Percentiles rank a stretch among this genome's conserved stretches.
phyloP scores from a whole-genome alignment of 2,888 invertebrate species.

The Polylopha cassiicola region DNA sequence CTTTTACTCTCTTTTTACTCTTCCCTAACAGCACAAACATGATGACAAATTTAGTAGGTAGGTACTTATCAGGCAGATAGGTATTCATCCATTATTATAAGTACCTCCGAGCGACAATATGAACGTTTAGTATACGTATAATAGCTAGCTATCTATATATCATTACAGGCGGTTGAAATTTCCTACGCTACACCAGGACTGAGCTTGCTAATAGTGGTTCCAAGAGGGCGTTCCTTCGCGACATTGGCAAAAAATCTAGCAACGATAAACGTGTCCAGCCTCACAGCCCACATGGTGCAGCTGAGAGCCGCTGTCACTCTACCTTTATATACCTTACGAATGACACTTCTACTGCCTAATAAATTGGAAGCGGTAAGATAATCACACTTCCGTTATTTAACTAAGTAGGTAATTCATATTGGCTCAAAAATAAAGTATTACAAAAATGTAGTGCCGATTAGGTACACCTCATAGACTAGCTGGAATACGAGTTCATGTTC shows the following conservation, averaged over 20 bases:
- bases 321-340: slow-evolving; percentile 66
- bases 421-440: no score
- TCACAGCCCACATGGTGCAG: slow-evolving; percentile 38
- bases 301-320: slow-evolving; percentile 52
- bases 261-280: slow-evolving; percentile 33
- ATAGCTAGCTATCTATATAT: slow-evolving; percentile 1
- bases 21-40: no score
- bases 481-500: no score
- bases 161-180: slow-evolving; percentile 61
- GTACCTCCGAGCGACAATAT: no score
- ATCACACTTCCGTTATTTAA: no score
- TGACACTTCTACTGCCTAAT: slow-evolving; percentile 62
- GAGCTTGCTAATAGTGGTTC: slow-evolving; percentile 54
- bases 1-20: no score
- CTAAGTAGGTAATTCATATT: no score
- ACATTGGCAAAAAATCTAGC: slow-evolving; percentile 36
- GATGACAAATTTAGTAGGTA: no score
- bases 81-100: no score
- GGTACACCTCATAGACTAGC: no score
- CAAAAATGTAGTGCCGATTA: no score
- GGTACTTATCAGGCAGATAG: no score
- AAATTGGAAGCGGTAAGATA: slow-evolving; percentile 57
- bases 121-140: neutral
- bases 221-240: slow-evolving; percentile 46
- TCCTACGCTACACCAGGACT: slow-evolving; percentile 55